phyloP scores from a whole-genome alignment of 2,797 vertebrate genomes.

The Sciurus carolinensis region DNA sequence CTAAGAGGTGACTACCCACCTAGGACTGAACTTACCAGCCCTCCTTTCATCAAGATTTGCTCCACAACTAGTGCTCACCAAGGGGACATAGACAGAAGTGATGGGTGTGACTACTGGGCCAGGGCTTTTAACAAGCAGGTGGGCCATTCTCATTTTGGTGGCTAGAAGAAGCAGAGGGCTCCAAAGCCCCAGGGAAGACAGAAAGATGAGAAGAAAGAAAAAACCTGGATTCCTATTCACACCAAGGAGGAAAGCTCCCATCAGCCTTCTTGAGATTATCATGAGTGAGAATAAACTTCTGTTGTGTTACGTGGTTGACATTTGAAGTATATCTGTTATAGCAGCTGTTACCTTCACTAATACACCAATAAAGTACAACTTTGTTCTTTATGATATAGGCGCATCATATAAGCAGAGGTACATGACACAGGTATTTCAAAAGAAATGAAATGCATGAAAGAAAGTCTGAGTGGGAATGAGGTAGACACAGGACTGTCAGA shows the following conservation, averaged over 20 bases:
- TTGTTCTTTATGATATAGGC: too few species aligned
- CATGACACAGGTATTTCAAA: fast-evolving
- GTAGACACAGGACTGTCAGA: fast-evolving
- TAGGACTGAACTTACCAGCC: not conserved
- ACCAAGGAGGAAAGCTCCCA: not conserved
- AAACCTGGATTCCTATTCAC: not conserved
- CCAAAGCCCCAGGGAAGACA: not conserved
- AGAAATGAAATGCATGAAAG: not conserved
- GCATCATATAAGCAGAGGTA: not conserved
- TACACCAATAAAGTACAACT: not conserved
- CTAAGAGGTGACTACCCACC: not conserved
- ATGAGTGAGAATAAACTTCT: not conserved
- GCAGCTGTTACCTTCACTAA: not conserved
- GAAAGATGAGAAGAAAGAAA: not conserved
- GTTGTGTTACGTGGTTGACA: not conserved
- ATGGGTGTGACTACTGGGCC: not conserved
- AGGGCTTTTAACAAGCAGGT: not conserved
- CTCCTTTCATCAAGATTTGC: not conserved
- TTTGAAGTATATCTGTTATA: fast-evolving
- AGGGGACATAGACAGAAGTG: not conserved
- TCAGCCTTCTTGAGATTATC: too few species aligned
- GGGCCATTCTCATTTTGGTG: not conserved
- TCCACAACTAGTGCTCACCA: not conserved
- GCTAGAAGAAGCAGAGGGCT: not conserved
- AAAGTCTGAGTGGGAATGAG: fast-evolving